Conservation (phyloP, 2,113 vertebrate genomes). For the Hyperoodon ampullatus region DNA sequence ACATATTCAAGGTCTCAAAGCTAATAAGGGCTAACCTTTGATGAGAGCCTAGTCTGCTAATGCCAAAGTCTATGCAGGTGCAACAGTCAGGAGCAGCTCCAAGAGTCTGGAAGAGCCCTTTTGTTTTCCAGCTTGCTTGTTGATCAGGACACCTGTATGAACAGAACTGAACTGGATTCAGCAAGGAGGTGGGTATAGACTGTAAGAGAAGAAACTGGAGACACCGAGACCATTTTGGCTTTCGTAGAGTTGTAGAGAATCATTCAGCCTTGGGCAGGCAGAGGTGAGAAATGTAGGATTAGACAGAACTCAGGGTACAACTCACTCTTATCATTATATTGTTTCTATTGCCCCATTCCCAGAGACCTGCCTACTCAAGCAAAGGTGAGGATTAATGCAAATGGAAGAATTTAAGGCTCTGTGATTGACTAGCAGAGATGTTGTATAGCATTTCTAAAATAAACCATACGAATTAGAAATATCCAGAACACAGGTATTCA, state of each 20-base stretch:
- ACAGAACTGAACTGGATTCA: neutral
- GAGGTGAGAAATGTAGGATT: neutral
- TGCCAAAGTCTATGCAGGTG: neutral
- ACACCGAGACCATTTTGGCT: neutral
- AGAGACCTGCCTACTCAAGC: neutral
- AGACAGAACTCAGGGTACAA: neutral
- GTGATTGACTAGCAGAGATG: neutral
- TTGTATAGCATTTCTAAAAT: neutral
- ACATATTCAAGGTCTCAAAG: neutral
- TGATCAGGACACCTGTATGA: neutral
- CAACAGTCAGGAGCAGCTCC: neutral
- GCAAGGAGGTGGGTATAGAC: neutral
- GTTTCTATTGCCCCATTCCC: neutral
- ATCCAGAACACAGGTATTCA: neutral
- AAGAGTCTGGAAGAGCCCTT: neutral
- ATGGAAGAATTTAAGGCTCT: neutral
- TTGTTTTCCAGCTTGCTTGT: neutral
- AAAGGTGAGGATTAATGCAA: neutral
- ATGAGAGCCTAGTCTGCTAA: neutral
- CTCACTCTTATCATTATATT: no score
- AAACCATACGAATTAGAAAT: neutral
- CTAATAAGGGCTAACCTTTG: neutral
- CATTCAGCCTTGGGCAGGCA: neutral
- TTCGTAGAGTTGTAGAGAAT: neutral
- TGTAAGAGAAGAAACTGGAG: neutral